Base-by-base conservation (phyloP, 2,113 vertebrate species). In the Petaurus breviceps region DNA sequence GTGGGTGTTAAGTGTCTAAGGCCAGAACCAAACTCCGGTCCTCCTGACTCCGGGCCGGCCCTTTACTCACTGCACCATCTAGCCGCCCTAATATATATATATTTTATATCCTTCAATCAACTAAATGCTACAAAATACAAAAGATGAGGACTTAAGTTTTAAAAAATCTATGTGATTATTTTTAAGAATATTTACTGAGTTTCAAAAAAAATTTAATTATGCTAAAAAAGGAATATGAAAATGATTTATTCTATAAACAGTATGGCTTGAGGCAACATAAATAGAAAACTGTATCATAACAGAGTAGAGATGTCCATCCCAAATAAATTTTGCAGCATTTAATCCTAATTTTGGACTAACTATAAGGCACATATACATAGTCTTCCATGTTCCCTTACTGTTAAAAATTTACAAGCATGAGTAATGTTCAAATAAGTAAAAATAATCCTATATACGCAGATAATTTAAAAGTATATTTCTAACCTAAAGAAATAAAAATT, bases 181-280 rank as follows among this genome's bases (percentile, higher is more conserved):
- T 8, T 31, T 68, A 37, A 68, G 12, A 68, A 68, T 94, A 47
- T 95, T 95, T 95, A 95, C 95, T 91, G 37, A 95, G 55, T 47
- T 91, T 95, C 94, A 97, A 95, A 96, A 92, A 96, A 91, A 53
- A 52, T 94, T 93, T 97, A 77, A 96, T 53, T 94, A 95, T 51
- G 50, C 51, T 97, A 95, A 95, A 51, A 96, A 96, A 95, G 91
- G 50, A 54, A 92, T 50, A 49, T 90, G 77, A 92, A 84, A 51
- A 96, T 84, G 90, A 49, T 92, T 95, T 96, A 68, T 97, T 96
- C 90, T 90, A 51, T 91, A 96, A 97, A 90, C 68, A 94, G 93
- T 68, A 91, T 61, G 51, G 51, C 89, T 93, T 95, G 26, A 97
- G 95, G 92, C 91, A 96, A 92, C 95, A 95, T 61, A 97, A 95